Evolutionary conservation across 64 coral and sea anemone species (phyloP), one percentile per base, ranked within the genome.

Genomic region (Montipora sp.): DNA sequence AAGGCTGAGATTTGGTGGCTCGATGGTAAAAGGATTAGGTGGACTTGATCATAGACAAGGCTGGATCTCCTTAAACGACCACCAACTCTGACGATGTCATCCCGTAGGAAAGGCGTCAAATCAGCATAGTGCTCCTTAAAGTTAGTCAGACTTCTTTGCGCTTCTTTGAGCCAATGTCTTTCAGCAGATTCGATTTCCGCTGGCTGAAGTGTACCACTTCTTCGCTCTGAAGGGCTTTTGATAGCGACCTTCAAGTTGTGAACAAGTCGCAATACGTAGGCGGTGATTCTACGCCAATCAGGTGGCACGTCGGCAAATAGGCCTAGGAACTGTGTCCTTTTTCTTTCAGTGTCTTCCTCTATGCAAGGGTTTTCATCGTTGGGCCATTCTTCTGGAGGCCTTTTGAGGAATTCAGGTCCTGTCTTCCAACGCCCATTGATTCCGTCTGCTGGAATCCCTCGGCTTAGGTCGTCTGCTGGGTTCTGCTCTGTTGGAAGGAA

Each of bases 401-500:
- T 51, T 20, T 21, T 45, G 7, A 89, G 87, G 27, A 89, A 89
- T 14, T 10, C 9, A 16, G 70, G 87, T 7, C 87, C 87, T 3
- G 77, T 89, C 16, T 51, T 77, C 87, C 87, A 89, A 8, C 87
- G 70, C 19, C 87, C 87, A 60, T n/a, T 21, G 3, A 89, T 27
- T 24, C 77, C 87, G 15, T 89, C 46, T 2, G 48, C 7, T 1
- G 87, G 7, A 12, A 77, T 77, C 4, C 87, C 87, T 66, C 72
- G 0, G 71, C 87, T 89, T 44, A 89, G 51, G 46, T 89, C 87
- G 48, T 89, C 87, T 46, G 87, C 87, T 0, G 87, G 75, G 67
- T 89, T 89, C 7, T 51, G 11, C n/a, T 89, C 47, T 3, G 87
- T 73, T 3, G 87, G 87, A 55, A 89, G 47, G 48, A 51, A 58